Base-by-base conservation (phyloP, 92 coral and sea anemone species). In the Heliopora coerulea region DNA sequence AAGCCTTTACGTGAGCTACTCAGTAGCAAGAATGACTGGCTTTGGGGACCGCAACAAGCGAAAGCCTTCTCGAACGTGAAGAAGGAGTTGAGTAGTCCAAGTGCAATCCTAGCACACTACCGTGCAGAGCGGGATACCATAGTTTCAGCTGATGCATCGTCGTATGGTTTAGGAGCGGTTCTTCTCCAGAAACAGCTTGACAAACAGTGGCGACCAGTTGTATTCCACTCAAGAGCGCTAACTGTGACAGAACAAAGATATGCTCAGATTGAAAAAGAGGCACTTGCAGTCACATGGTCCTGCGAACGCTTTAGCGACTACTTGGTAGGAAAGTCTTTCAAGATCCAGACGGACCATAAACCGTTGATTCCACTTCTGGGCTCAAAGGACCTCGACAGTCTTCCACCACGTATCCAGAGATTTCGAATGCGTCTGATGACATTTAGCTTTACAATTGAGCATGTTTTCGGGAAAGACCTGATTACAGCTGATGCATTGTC, bases 141-240 rank as follows among this genome's bases (percentile, higher is more conserved):
- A 63, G 66, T 88, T 17, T 79, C 86, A 31, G 86, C 85, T 20
- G 87, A 88, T 50, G 87, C 89, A 28, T 84, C 84, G 23, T 9
- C 37, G 3, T 65, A 83, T 33, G 88, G 91, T 0, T 62, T 84
- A 33, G 83, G 86, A 31, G 87, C 84, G 48, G 82, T 78, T 35
- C 82, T 86, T 25, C 80, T 86, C 26, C 90, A 73, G 29, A 31
- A 72, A 24, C 84, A 86, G 78, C 74, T 64, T 7, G 40, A 87
- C 17, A 85, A 83, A 72, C 49, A 72, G 52, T 86, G 84, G 44
- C 67, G 63, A 20, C 88, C 91, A 13, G 32, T 75, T 13, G 66
- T 81, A 37, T 80, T 74, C 33, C 86, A 88, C 14, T 83, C 86
- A 5, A 74, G 84, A 29, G 83, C 86, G 12, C 84, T 87, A 39